Evolutionary conservation across 2,797 vertebrate species (phyloP).

Genomic region (Chrysocyon brachyurus): DNA sequence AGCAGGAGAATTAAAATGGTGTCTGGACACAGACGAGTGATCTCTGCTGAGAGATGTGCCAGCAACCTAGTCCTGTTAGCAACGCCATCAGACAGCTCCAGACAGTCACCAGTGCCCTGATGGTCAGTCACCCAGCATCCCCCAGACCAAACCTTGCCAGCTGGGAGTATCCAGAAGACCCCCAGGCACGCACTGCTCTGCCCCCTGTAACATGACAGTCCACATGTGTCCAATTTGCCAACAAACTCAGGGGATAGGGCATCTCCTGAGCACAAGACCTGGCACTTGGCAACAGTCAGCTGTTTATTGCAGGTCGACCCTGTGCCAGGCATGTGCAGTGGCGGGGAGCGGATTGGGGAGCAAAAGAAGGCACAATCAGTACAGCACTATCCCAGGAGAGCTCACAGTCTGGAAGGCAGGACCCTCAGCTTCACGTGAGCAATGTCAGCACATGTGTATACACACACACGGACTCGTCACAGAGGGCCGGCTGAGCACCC

Average conservation of each 20-base stretch:
- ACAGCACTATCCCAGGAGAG: neutral
- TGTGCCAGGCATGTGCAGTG: neutral
- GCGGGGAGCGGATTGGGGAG: neutral
- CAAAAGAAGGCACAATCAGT: neutral
- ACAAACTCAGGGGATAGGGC: neutral
- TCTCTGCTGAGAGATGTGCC: constrained; percentile 24
- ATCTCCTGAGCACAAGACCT: neutral
- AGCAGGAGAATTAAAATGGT: constrained; percentile 50
- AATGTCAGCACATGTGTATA: neutral
- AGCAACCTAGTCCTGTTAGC: constrained; percentile 54
- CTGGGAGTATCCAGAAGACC: neutral
- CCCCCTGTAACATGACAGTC: neutral
- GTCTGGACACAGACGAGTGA: constrained; percentile 62
- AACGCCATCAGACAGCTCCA: neutral
- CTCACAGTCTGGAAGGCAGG: neutral
- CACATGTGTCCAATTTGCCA: neutral
- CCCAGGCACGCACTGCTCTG: neutral
- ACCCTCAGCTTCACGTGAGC: neutral
- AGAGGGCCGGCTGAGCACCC: neutral
- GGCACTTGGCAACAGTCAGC: neutral
- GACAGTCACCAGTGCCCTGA: neutral
- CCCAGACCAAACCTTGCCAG: neutral
- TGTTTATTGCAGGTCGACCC: neutral
- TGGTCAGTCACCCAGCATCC: neutral
- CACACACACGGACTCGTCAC: neutral